Base-by-base conservation (phyloP, 2,797 vertebrate species). In the Erithacus rubecula region DNA sequence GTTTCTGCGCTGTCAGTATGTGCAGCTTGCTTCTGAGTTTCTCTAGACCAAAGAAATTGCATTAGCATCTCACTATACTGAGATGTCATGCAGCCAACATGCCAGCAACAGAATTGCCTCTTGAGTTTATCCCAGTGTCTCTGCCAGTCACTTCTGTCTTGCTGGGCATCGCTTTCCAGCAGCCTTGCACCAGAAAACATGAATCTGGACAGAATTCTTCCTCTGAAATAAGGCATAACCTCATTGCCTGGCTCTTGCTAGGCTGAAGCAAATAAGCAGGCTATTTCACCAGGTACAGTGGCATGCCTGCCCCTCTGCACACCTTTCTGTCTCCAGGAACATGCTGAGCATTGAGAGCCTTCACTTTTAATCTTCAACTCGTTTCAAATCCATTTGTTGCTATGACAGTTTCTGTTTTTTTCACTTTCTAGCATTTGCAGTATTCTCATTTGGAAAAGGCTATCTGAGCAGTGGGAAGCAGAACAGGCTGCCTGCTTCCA, bases 181-280 rank as follows among this genome's bases (percentile, higher is more conserved):
- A 56, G 32, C 29, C 2, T 71, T 34, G 46, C 17, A 32, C 13
- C 21, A 41, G 22, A 69, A 75, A 64, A 69, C 6, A 27, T 2
- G 1, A 41, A 64, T 64, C 34, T 53, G 12, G n/a, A 83, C 2
- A 21, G 47, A 69, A 65, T 24, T 62, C 22, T 53, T 71, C 26
- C 18, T 30, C 37, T 34, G 65, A 68, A 83, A 46, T 34, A 64
- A 90, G 37, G 12, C 26, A n/a, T 6, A 9, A 34, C 22, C 21
- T 56, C 37, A 51, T 8, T 59, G n/a, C 7, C 44, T 47, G 26
- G 17, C 17, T 55, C 24, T 56, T 0, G 0, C 23, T 23, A 44
- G 24, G 24, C 65, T 59, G 30, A 74, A 60, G 36, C 24, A 43
- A 52, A 80, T 47, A 17, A 64, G 11, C 36, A 75, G 43, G 32